A percentile compares a stretch with the other conserved stretches of the same genome.
These are phyloP conservation scores for Anguilla marmorata DNA, from an alignment of 2,797 vertebrate species.

Conservation along the genomic window DNA sequence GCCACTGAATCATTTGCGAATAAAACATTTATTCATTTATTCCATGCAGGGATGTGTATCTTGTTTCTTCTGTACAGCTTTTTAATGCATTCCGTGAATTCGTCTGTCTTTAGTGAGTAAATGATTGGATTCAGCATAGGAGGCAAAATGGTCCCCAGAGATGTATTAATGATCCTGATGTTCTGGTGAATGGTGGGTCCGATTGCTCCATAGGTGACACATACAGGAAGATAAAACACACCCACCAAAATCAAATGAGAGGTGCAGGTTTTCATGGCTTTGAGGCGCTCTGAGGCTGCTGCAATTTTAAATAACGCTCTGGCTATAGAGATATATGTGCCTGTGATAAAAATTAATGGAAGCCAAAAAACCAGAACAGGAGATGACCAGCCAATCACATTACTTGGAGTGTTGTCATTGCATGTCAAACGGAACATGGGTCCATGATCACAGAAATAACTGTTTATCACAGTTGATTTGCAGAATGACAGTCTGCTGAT, in stretches of 20 bases:
- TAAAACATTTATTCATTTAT: background rate
- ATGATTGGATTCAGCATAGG: slow-evolving; percentile 65
- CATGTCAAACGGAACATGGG: slow-evolving; percentile 54
- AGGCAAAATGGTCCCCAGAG: slow-evolving; percentile 54
- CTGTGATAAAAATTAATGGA: slow-evolving; percentile 50
- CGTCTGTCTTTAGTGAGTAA: slow-evolving; percentile 65
- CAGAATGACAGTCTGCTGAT: too few species aligned
- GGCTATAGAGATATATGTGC: slow-evolving; percentile 55
- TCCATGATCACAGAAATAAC: slow-evolving; percentile 61
- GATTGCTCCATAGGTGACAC: slow-evolving; percentile 52
- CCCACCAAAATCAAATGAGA: slow-evolving; percentile 48
- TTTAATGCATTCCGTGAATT: slow-evolving; percentile 59
- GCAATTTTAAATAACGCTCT: slow-evolving; percentile 50
- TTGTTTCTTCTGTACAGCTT: slow-evolving; percentile 38
- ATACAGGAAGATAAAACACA: slow-evolving; percentile 52
- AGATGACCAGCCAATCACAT: background rate
- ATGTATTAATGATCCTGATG: slow-evolving; percentile 55
- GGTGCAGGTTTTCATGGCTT: slow-evolving; percentile 58
- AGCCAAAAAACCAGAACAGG: slow-evolving; percentile 38
- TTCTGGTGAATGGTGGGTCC: slow-evolving; percentile 52
- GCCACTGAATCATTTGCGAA: background rate
- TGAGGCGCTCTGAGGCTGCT: slow-evolving; percentile 45
- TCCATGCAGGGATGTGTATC: background rate
- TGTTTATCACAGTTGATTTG: slow-evolving; percentile 12
- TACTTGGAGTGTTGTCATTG: slow-evolving; percentile 49